These are phyloP conservation scores for Microcebus jonahi DNA, from an alignment of 2,113 vertebrate genomes.

Conservation along the genomic window DNA sequence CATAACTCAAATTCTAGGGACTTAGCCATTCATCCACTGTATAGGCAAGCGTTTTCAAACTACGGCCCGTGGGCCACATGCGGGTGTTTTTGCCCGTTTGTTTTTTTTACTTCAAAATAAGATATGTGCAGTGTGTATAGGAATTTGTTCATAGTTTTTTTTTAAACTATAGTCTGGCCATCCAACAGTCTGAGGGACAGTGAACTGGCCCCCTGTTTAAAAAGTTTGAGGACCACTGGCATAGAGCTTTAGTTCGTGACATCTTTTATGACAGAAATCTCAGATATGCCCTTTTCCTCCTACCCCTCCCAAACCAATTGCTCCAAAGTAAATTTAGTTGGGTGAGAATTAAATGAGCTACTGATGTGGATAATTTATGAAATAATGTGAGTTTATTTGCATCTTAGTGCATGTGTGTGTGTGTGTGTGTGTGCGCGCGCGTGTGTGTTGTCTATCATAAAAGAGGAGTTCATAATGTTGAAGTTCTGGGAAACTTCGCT, in stretches of 20 bases:
- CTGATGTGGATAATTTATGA: background rate
- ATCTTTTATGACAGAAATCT: background rate
- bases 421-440: accelerated
- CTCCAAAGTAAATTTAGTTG: background rate
- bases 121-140: no score
- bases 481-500: background rate
- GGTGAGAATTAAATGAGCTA: background rate
- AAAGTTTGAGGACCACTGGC: no score
- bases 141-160: no score
- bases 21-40: background rate
- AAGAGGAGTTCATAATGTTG: background rate
- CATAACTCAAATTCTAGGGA: background rate
- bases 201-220: no score
- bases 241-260: background rate
- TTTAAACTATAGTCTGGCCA: no score
- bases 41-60: background rate
- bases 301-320: background rate
- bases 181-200: no score
- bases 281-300: background rate
- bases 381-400: background rate
- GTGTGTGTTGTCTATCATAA: background rate
- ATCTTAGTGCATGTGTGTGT: background rate
- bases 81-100: no score
- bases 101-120: no score
- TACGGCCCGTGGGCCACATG: no score